Percentiles rank a stretch among this genome's conserved stretches.
phyloP scores from a whole-genome alignment of 2,113 vertebrate genomes.

The Gallinago media region DNA sequence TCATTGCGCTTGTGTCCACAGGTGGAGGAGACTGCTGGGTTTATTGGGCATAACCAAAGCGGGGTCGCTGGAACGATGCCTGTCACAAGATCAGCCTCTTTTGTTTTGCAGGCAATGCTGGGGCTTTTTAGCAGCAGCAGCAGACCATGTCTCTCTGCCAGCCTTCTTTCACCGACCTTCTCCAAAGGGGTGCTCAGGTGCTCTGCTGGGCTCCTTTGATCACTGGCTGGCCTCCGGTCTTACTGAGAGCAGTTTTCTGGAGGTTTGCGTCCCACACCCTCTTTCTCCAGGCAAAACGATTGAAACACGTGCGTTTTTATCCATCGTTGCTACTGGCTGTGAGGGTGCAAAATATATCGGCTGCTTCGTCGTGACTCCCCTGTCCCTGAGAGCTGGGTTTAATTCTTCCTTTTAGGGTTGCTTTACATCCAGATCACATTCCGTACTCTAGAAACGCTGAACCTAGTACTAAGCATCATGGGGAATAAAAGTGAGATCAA shows the following conservation, averaged over 20 bases:
- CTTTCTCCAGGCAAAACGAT: accelerated
- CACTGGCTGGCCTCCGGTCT: not conserved
- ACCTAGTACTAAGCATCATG: slow-evolving; percentile 18
- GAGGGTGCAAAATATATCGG: not conserved
- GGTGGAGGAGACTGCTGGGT: not conserved
- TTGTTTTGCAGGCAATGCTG: slow-evolving; percentile 51
- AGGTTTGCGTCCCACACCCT: not conserved
- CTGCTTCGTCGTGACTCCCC: not conserved
- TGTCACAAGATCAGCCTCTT: not conserved
- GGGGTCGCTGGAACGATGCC: not conserved
- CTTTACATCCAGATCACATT: slow-evolving; percentile 33
- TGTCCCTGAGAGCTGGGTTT: not conserved
- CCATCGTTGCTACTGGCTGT: not conserved
- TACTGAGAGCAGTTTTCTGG: not conserved
- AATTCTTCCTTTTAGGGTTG: slow-evolving; percentile 29
- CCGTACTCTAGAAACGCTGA: slow-evolving; percentile 16
- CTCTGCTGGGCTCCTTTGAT: not conserved
- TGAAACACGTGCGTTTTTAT: not conserved
- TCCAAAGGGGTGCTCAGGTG: not conserved
- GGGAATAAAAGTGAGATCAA: slow-evolving; percentile 41
- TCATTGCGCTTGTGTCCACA: accelerated
- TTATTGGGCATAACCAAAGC: not conserved
- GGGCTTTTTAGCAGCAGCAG: slow-evolving; percentile 15
- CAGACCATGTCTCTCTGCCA: not conserved
- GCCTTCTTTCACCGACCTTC: not conserved